These are phyloP conservation scores for Galeruca laticollis DNA, from an alignment of 2,888 invertebrate species.

Conservation along the genomic window DNA sequence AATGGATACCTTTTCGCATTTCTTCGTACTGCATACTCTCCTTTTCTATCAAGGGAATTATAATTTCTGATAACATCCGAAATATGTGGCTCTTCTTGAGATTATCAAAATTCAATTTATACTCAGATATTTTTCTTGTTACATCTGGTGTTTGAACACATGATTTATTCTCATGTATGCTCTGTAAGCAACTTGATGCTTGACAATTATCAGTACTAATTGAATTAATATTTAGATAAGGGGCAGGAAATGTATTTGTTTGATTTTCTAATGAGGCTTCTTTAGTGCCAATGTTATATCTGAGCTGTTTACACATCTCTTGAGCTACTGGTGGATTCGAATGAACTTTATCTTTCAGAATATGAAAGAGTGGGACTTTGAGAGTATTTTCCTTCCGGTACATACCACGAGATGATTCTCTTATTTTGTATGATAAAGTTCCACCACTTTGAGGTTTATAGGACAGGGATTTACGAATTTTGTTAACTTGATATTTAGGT, in stretches of 20 bases:
- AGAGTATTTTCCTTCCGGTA: neutral
- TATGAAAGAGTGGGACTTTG: neutral
- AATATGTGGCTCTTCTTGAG: conserved; percentile 18
- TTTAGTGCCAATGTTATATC: conserved; percentile 28
- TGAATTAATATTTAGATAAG: neutral
- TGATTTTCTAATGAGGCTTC: conserved; percentile 17
- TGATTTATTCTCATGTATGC: neutral
- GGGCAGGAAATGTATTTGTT: neutral
- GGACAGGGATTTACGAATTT: neutral
- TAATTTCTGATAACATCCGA: conserved; percentile 43
- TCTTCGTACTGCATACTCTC: conserved; percentile 49
- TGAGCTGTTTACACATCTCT: conserved; percentile 3
- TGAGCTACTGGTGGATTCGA: neutral
- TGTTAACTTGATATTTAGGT: neutral
- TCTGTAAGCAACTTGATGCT: neutral
- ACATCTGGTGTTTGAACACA: neutral
- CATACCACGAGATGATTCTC: neutral
- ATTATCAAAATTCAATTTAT: neutral
- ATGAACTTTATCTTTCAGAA: neutral
- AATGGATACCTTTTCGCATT: conserved; percentile 45
- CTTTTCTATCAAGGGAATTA: conserved; percentile 49
- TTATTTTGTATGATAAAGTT: neutral
- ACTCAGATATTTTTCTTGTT: neutral
- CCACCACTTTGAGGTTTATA: neutral
- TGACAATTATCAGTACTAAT: neutral